These are phyloP conservation scores for Meghimatium bilineatum DNA, from an alignment of 2,888 invertebrate genomes.

Conservation along the genomic window DNA sequence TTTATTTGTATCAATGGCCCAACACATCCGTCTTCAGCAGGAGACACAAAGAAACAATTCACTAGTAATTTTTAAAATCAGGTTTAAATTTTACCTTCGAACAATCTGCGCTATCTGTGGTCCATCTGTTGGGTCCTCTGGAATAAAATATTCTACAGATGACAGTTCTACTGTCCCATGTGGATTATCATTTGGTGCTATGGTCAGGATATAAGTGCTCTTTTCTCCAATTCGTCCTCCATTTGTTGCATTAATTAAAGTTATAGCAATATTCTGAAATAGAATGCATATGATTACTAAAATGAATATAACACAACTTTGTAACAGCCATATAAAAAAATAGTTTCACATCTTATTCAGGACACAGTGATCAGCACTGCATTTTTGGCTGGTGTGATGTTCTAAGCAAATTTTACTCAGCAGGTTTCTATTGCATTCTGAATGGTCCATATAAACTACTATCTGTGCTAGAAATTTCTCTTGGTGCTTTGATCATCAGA, in stretches of 20 bases:
- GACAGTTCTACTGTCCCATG: slow-evolving; percentile 71
- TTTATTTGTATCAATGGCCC: no score
- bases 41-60: no score
- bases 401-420: no score
- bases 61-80: neutral
- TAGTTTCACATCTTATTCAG: no score
- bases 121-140: slow-evolving; percentile 58
- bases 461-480: no score
- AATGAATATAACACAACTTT: neutral
- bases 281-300: neutral
- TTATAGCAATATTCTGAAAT: slow-evolving; percentile 67
- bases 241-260: slow-evolving; percentile 62
- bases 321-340: neutral
- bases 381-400: no score
- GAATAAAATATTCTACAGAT: slow-evolving; percentile 54
- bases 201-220: slow-evolving; percentile 63
- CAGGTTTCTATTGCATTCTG: no score
- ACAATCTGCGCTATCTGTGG: slow-evolving; percentile 63
- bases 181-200: slow-evolving; percentile 74
- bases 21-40: no score
- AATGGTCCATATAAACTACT: no score
- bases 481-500: no score
- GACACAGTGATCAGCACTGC: no score
- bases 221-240: slow-evolving; percentile 66
- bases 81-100: slow-evolving; percentile 59